Percentiles rank a stretch among this genome's conserved stretches.
Conservation (phyloP, 1,140 invertebrate genomes). For the Tetranychus urticae region DNA sequence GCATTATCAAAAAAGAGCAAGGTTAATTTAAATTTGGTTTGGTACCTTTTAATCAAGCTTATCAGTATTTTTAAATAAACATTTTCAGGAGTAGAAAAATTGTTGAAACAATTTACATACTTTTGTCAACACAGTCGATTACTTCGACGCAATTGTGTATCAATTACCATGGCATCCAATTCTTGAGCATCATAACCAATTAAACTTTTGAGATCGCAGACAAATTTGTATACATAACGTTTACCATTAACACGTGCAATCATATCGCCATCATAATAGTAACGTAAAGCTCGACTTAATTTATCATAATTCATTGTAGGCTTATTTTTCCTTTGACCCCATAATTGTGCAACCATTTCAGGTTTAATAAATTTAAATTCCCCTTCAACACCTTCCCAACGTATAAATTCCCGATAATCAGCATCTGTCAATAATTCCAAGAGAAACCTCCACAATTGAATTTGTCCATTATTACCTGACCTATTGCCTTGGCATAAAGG, state of each 20-base stretch:
- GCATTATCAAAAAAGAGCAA: too few species aligned
- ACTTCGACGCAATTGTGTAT: constrained; percentile 16
- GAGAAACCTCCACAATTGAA: constrained; percentile 98
- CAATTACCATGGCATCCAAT: constrained; percentile 40
- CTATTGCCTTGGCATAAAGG: constrained; percentile 6
- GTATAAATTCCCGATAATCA: constrained; percentile 67
- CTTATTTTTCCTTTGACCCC: constrained; percentile 78
- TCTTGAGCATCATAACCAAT: constrained; percentile 56
- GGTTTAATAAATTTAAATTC: constrained; percentile 94
- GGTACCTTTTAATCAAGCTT: too few species aligned
- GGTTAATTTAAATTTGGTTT: too few species aligned
- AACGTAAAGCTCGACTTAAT: constrained; percentile 56
- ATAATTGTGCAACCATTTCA: constrained; percentile 83
- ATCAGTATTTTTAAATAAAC: too few species aligned
- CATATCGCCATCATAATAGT: constrained; percentile 77
- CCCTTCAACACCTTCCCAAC: constrained; percentile 78
- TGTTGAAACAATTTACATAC: too few species aligned
- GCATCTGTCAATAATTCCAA: constrained; percentile 73
- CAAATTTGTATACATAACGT: constrained; percentile 72
- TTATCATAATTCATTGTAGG: constrained; percentile 88
- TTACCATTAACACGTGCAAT: constrained; percentile 70
- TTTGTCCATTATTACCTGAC: constrained; percentile 41
- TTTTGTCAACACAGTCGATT: too few species aligned
- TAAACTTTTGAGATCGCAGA: constrained; percentile 55
- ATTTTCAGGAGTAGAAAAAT: too few species aligned